Evolutionary conservation across 64 coral and sea anemone genomes (phyloP).

Genomic region (Cladopsammia gracilis): DNA sequence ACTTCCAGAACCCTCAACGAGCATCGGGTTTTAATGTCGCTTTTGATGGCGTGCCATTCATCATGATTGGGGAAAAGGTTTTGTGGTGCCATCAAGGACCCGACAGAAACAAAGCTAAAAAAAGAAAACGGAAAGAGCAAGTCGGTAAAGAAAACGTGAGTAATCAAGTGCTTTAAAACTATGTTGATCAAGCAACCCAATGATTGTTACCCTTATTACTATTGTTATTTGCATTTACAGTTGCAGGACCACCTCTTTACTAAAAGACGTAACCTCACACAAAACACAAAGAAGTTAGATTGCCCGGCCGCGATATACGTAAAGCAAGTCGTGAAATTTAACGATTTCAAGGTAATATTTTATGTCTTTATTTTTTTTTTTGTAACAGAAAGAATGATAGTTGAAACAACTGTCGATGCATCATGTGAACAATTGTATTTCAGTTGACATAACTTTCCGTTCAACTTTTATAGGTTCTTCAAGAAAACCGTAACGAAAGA

Average conservation of each 20-base stretch:
- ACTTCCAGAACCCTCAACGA: conserved; percentile 4
- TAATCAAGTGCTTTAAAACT: neutral
- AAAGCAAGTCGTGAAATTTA: conserved; percentile 22
- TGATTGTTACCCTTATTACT: neutral
- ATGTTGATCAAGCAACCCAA: neutral
- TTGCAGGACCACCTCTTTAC: conserved; percentile 6
- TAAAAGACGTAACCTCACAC: neutral
- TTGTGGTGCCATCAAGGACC: conserved; percentile 27
- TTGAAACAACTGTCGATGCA: neutral
- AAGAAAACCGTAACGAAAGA: too few relatives aligned
- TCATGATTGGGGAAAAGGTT: conserved; percentile 10
- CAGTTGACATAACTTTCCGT: too few relatives aligned
- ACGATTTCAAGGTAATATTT: conserved; percentile 16
- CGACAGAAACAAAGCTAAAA: conserved; percentile 4
- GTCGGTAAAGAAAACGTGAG: conserved; percentile 19
- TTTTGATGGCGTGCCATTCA: conserved; percentile 39
- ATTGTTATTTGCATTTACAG: neutral
- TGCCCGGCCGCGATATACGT: conserved; percentile 8
- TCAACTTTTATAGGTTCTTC: too few relatives aligned
- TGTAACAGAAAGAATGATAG: neutral
- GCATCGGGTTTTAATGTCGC: neutral
- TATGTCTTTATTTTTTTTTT: neutral
- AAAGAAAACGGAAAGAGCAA: neutral
- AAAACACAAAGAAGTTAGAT: conserved; percentile 21
- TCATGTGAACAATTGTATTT: neutral